phyloP scores from a whole-genome alignment of 1,140 invertebrate genomes.

The Philaenus spumarius region DNA sequence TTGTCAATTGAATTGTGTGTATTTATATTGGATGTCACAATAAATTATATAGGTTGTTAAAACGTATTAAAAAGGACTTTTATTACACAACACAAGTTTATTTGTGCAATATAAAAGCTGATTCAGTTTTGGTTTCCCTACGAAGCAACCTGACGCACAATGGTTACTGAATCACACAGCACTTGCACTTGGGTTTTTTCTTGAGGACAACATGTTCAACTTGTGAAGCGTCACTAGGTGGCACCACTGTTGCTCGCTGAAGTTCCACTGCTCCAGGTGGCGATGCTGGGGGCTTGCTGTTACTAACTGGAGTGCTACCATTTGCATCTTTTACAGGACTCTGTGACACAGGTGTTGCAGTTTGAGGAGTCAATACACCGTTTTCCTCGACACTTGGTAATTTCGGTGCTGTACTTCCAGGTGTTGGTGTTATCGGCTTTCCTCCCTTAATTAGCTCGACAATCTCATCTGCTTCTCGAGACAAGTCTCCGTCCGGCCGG shows the following conservation, averaged over 20 bases:
- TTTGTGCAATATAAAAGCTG: background rate
- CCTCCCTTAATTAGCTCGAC: constrained; percentile 89
- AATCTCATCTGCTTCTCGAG: constrained; percentile 91
- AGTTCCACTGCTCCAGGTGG: constrained; percentile 60
- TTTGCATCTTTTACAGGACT: constrained; percentile 31
- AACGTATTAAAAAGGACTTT: background rate
- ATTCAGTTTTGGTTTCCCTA: background rate
- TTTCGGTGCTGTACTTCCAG: constrained; percentile 37
- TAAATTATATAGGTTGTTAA: background rate
- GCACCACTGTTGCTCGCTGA: constrained; percentile 57
- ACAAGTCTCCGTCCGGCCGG: constrained; percentile 89
- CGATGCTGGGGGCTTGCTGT: constrained; percentile 33
- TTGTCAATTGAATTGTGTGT: background rate
- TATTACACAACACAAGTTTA: background rate
- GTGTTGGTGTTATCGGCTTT: constrained; percentile 70
- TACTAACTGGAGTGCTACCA: constrained; percentile 36
- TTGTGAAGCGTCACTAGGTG: constrained; percentile 64
- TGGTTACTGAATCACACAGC: constrained; percentile 76
- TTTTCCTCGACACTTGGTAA: constrained; percentile 31
- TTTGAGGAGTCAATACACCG: constrained; percentile 30
- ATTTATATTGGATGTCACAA: background rate
- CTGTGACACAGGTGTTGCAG: constrained; percentile 23
- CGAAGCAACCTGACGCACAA: background rate
- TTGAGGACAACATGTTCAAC: constrained; percentile 79
- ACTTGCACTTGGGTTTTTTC: constrained; percentile 86